Conservation (phyloP, 2,113 vertebrate genomes). For the Etia nguti region DNA sequence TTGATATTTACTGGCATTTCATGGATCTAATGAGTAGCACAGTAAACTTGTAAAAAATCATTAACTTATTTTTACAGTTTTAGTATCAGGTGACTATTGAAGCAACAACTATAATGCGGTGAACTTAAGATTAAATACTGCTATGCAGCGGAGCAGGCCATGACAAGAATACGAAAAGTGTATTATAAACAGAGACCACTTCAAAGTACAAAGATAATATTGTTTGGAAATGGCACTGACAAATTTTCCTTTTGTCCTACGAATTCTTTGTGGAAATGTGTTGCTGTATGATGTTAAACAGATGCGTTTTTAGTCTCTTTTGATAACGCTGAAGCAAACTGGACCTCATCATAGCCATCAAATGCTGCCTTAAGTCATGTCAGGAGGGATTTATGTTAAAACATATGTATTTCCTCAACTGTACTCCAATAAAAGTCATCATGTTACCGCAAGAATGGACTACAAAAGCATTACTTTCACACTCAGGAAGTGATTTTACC, state of each 20-base stretch:
- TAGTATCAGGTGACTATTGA: not conserved
- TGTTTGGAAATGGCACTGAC: not conserved
- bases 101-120: not conserved
- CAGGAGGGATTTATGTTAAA: not conserved
- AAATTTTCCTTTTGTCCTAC: not conserved
- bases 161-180: not conserved
- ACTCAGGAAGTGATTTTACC: constrained; percentile 26
- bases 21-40: not conserved
- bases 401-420: not conserved
- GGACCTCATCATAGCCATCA: not conserved
- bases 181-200: not conserved
- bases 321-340: not conserved
- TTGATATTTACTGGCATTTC: not conserved
- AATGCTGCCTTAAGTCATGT: constrained; percentile 3
- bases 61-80: not conserved
- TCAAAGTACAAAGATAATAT: not conserved
- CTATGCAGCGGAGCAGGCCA: not conserved
- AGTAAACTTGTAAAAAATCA: not conserved
- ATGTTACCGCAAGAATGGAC: not conserved
- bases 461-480: not conserved
- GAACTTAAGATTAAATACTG: not conserved
- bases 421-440: not conserved
- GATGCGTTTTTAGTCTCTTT: not conserved
- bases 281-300: not conserved
- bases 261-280: not conserved